These are phyloP conservation scores for Austrofundulus limnaeus DNA, from an alignment of 2,113 vertebrate species.

Conservation along the genomic window DNA sequence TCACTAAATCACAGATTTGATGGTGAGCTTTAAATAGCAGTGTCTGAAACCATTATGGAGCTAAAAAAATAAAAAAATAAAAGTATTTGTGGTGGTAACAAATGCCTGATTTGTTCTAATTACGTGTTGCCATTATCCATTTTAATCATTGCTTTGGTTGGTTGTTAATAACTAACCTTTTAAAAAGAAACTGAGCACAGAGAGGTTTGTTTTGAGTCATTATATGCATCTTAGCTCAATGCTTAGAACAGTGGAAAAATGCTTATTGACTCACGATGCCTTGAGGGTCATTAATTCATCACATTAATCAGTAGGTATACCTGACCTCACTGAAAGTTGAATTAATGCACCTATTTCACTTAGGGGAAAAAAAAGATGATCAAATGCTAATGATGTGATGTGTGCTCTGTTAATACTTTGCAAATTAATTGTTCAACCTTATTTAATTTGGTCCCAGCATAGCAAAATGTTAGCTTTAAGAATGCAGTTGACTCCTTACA, in stretches of 20 bases:
- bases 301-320: conserved; percentile 19
- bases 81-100: background rate
- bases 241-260: conserved; percentile 1
- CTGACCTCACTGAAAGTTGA: conserved; percentile 13
- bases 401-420: background rate
- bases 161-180: background rate
- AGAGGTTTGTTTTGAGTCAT: background rate
- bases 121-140: background rate
- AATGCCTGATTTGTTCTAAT: background rate
- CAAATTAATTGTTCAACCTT: background rate
- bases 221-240: background rate
- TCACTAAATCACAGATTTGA: background rate
- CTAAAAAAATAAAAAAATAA: no score
- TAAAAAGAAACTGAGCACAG: background rate
- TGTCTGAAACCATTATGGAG: background rate
- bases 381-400: background rate
- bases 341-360: background rate
- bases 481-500: no score
- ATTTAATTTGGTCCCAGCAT: background rate
- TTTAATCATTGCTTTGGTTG: background rate
- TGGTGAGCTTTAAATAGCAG: background rate
- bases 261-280: conserved; percentile 17
- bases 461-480: background rate
- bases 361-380: background rate
- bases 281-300: conserved; percentile 28